Evolutionary conservation across 2,888 invertebrate genomes (phyloP).

Genomic region (Papilio elwesi): DNA sequence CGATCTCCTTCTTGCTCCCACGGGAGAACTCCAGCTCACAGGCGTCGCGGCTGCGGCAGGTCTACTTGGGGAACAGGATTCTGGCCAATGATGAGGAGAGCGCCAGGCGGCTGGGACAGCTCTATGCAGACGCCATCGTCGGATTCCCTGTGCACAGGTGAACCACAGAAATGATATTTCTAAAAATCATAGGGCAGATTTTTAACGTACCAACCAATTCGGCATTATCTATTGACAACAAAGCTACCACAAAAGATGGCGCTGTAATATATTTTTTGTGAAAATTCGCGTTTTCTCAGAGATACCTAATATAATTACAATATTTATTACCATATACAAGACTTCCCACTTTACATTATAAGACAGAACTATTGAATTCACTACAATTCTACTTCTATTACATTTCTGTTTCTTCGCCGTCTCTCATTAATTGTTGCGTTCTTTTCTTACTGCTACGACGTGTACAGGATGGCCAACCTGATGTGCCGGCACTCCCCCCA

Average conservation of each 20-base stretch:
- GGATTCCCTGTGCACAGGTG: constrained; percentile 49
- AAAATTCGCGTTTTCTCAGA: too few relatives aligned
- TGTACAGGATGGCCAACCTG: constrained; percentile 57
- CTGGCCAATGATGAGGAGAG: constrained; percentile 36
- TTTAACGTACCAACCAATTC: too few relatives aligned
- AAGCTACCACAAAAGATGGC: too few relatives aligned
- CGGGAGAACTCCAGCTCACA: constrained; percentile 70
- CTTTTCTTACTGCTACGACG: background rate
- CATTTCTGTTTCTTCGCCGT: too few relatives aligned
- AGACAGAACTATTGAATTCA: too few relatives aligned
- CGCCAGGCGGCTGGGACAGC: constrained; percentile 41
- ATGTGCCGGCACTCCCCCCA: constrained; percentile 57
- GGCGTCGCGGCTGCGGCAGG: constrained; percentile 24
- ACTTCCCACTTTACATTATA: too few relatives aligned
- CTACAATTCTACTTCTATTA: background rate
- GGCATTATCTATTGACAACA: too few relatives aligned
- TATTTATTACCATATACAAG: background rate
- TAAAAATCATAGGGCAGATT: too few relatives aligned
- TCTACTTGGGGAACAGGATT: constrained; percentile 34
- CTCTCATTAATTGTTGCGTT: background rate
- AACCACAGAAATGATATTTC: background rate
- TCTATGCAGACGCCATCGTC: constrained; percentile 48
- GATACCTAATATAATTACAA: too few relatives aligned
- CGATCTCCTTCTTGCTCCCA: constrained; percentile 86
- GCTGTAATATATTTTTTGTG: too few relatives aligned